Percentiles rank a stretch among this genome's conserved stretches.
These are phyloP conservation scores for Bujurquina vittata DNA, from an alignment of 2,113 vertebrate species.

Conservation along the genomic window DNA sequence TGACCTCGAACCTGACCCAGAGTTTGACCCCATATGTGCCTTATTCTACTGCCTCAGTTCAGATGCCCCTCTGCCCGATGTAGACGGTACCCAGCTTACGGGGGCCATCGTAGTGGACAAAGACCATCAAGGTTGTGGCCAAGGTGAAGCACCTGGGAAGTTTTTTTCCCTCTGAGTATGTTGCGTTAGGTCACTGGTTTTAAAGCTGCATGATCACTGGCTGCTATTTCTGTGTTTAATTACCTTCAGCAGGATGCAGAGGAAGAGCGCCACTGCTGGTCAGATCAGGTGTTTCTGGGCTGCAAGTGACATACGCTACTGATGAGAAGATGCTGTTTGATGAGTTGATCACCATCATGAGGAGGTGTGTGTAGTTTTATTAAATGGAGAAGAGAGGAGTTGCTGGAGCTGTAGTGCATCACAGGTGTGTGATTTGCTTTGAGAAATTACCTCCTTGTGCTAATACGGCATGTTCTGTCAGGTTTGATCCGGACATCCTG, in stretches of 20 bases:
- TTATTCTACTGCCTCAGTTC: slow-evolving; percentile 96
- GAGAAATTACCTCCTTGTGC: background rate
- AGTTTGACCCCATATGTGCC: slow-evolving; percentile 98
- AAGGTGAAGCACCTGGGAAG: slow-evolving; percentile 73
- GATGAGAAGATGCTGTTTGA: slow-evolving; percentile 95
- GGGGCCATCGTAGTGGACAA: slow-evolving; percentile 91
- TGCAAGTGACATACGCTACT: slow-evolving; percentile 89
- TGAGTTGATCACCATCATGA: slow-evolving; percentile 88
- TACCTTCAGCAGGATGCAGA: slow-evolving; percentile 80
- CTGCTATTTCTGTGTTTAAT: background rate
- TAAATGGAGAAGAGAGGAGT: background rate
- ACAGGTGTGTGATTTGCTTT: background rate
- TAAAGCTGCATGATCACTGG: background rate
- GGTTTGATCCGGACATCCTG: slow-evolving; percentile 97
- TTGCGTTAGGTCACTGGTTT: background rate
- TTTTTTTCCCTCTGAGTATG: background rate
- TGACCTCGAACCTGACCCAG: slow-evolving; percentile 95
- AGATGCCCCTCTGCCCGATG: slow-evolving; percentile 83
- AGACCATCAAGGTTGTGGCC: slow-evolving; percentile 75
- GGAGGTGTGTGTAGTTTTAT: slow-evolving; percentile 81
- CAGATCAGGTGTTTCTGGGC: slow-evolving; percentile 91
- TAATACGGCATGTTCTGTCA: slow-evolving; percentile 61
- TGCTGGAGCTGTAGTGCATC: background rate
- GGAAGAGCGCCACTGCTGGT: slow-evolving; percentile 88
- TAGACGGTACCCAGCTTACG: slow-evolving; percentile 82